Conservation (phyloP, 2,797 vertebrate genomes). For the Melanotaenia trifasciata region DNA sequence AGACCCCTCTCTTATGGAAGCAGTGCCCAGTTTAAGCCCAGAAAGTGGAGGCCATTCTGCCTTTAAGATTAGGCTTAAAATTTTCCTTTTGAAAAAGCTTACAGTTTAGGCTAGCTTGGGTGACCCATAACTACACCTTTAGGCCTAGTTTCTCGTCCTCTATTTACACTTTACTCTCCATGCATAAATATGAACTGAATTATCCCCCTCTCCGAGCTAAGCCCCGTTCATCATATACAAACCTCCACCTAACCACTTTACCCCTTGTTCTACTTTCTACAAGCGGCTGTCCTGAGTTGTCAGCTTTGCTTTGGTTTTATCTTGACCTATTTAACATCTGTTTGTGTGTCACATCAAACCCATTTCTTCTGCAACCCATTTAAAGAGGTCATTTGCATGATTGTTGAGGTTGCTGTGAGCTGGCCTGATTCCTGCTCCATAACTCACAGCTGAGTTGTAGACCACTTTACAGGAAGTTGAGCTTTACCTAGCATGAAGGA, state of each 20-base stretch:
- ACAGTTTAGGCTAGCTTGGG: no score
- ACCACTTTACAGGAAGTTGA: slow-evolving; percentile 67
- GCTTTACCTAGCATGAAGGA: slow-evolving; percentile 31
- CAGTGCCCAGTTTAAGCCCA: no score
- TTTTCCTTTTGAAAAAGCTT: no score
- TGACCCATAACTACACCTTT: no score
- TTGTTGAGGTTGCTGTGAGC: slow-evolving; percentile 33
- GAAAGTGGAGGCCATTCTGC: no score
- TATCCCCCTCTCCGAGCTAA: background rate
- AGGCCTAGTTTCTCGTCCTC: no score
- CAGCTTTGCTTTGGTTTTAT: slow-evolving; percentile 6
- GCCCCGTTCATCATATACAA: slow-evolving; percentile 22
- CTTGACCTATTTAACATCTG: slow-evolving; percentile 32
- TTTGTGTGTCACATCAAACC: slow-evolving; percentile 28
- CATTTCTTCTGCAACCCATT: background rate
- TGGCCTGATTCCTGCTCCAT: slow-evolving; percentile 54
- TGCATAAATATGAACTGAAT: background rate
- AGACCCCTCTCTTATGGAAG: no score
- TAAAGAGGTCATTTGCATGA: slow-evolving; percentile 21
- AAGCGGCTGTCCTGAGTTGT: background rate
- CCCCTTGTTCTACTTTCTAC: slow-evolving; percentile 41
- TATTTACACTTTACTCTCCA: background rate
- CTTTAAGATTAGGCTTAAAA: no score
- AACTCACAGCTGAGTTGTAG: slow-evolving; percentile 47
- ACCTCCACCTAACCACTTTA: slow-evolving; percentile 13